Evolutionary conservation across 2,797 vertebrate genomes (phyloP), one percentile per base, ranked within the genome.

Genomic region (Spea hammondii): DNA sequence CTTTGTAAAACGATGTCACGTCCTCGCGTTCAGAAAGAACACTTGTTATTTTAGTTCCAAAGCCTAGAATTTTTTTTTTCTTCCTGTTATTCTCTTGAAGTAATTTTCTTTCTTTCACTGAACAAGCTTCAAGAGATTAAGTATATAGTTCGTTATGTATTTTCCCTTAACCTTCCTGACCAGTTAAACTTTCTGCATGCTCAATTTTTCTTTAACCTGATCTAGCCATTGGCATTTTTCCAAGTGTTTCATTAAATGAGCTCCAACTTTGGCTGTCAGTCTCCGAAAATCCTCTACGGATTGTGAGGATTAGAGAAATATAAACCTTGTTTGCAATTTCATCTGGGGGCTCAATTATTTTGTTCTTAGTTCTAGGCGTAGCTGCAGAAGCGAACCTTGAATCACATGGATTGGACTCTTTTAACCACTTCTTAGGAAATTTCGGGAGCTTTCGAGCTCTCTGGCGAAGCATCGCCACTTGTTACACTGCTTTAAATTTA

Each of bases 201-300:
- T 3, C 62, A 77, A 14, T 45, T 70, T 77, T 65, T 70, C 76
- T 83, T 68, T 84, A 83, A 84, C 65, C 70, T 73, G 81, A 85
- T 83, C 77, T 64, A 80, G 83, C 48, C 74, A 72, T 74, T 86
- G 84, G 85, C 79, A 79, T 80, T 70, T 79, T 74, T 84, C 75
- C 83, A 79, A 83, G 44, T 79, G 68, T 83, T 85, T 72, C 74
- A 86, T 73, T 72, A 80, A 83, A 81, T 77, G 13, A 49, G 69
- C 64, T 81, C 72, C 17, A 1, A 5, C 76, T 72, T 72, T 7
- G 0, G 74, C 57, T 54, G n/a, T 5, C 53, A 71, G 49, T 55
- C 55, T n/a, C 48, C 53, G 70, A 74, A 84, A 74, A 79, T 69
- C 68, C 78, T 76, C 64, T 71, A 8, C 83, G 69, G 76, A 50